Evolutionary conservation across 2,797 vertebrate species (phyloP), one percentile per base, ranked within the genome.

Genomic region (Siniperca scherzeri): DNA sequence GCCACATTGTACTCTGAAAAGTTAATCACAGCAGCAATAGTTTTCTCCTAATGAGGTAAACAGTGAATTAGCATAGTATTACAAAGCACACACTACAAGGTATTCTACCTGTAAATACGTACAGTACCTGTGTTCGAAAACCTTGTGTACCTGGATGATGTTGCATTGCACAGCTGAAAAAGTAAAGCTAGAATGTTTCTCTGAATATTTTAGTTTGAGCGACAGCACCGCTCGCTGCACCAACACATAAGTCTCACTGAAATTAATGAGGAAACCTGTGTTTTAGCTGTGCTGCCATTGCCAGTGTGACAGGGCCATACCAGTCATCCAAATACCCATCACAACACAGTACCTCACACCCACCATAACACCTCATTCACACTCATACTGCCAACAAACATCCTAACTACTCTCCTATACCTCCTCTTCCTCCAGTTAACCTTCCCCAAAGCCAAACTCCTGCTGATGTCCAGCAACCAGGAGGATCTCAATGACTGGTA

Each of bases 401-500:
- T 56, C 14, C 36, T 74, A 38, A 72, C 30, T 46, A 0, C 21
- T 44, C 12, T 59, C 21, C 22, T 59, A 50, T 74, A 4, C 76
- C 64, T 83, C 44, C 22, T 75, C 52, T 65, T 60, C n/a, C 0
- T 71, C 84, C 93, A 96, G 96, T 83, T 98, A 92, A 97, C 96
- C 93, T 98, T 97, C 94, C 92, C 95, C 67, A 86, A 85, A 95
- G 95, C 97, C 94, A 97, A 98, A 92, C 96, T 98, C 85, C 94
- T 97, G 91, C 95, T 97, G 94, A 97, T 98, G 97, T 97, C 97
- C 91, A 94, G 93, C 57, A 96, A 97, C 94, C 96, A 97, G 89
- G 94, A 97, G 89, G 96, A 97, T 87, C 92, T 97, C 89, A 97
- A 96, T 77, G 95, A 97, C 94, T 97, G 97, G 97, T 96, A 92